Evolutionary conservation across 2,113 vertebrate species (phyloP), one percentile per base, ranked within the genome.

Genomic region (Cynoglossus semilaevis): DNA sequence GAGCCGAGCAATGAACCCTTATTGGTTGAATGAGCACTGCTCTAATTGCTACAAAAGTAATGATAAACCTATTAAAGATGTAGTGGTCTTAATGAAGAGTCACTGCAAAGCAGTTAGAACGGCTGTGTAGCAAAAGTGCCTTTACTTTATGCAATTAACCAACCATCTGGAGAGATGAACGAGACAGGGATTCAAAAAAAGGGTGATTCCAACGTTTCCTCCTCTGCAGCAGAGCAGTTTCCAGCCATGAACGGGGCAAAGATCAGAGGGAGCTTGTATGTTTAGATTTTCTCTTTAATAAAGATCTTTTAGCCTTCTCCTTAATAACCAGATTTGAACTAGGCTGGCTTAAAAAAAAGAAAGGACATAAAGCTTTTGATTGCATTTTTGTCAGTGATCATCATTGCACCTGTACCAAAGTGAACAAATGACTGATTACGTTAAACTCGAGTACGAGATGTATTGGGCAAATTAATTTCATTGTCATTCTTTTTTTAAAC

Each of bases 91-190:
- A 71, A 72, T 76, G 70, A 83, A 70, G 44, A 69, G 55, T 61
- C 36, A 47, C 54, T 74, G 55, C 52, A 68, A 76, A 70, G 58
- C 54, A 72, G 62, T 72, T 75, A 58, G 66, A 66, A 67, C 58
- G 67, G 61, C 76, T 79, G 75, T 55, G 71, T 69, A 67, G 49
- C 49, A 55, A 76, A 81, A 76, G 51, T 46, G 67, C 57, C 69
- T 80, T 77, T 72, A 66, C 70, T 84, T 83, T 74, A 74, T 71
- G 80, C 74, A 85, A 88, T 89, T 88, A 88, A 84, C 87, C 80
- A 83, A 74, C 83, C 76, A 85, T 87, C 79, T 86, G 87, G 83
- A 83, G 62, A 58, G 47, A 66, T 58, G 22, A 29, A 50, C 56
- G 45, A 68, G 64, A 70, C 15, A 48, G 44, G 60, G 65, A 79